Evolutionary conservation across 2,113 vertebrate genomes (phyloP).

Genomic region (Hippocampus comes): DNA sequence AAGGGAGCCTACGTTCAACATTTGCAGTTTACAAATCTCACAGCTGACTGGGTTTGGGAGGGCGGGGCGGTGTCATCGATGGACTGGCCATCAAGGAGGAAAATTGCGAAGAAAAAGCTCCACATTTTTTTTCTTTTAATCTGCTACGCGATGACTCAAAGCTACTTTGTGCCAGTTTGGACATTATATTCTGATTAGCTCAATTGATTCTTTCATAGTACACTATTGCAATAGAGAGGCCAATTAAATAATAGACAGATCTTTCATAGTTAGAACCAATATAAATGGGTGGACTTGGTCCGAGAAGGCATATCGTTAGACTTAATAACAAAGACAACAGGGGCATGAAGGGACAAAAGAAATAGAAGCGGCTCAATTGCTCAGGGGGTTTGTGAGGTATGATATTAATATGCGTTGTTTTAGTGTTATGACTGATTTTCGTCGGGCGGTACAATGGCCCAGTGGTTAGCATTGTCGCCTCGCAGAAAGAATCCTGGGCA

Average conservation of each 20-base stretch:
- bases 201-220: constrained; percentile 23
- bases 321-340: constrained; percentile 2
- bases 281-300: constrained; percentile 14
- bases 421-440: constrained; percentile 10
- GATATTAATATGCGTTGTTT: neutral
- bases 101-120: neutral
- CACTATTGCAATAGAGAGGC: constrained; percentile 2
- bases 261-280: constrained; percentile 23
- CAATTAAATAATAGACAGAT: constrained; percentile 8
- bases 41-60: constrained; percentile 93
- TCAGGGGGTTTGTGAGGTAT: neutral
- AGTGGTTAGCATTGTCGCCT: neutral
- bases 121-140: constrained; percentile 36
- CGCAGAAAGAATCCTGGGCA: neutral
- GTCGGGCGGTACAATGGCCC: neutral
- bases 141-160: constrained; percentile 12
- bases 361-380: constrained; percentile 7
- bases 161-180: constrained; percentile 12
- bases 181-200: constrained; percentile 24
- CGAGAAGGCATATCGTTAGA: neutral
- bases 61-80: constrained; percentile 64
- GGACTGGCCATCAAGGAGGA: constrained; percentile 42
- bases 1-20: constrained; percentile 95
- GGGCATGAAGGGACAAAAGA: neutral
- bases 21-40: constrained; percentile 96